A percentile compares a stretch with the other conserved stretches of the same genome.
phyloP scores from a whole-genome alignment of 2,113 vertebrate genomes.

The Pungitius pungitius region DNA sequence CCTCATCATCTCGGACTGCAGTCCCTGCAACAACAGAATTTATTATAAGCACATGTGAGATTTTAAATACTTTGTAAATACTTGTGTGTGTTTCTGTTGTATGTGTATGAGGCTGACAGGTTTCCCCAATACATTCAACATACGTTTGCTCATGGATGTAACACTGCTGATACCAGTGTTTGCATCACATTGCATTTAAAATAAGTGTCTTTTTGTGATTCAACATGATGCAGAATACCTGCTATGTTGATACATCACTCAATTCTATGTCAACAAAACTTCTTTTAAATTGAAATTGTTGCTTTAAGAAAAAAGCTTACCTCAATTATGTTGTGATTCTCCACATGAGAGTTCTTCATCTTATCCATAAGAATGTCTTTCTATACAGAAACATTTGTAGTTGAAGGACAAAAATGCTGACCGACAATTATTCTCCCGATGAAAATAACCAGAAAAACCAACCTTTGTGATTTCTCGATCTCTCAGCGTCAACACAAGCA shows the following conservation, averaged over 20 bases:
- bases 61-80: not conserved
- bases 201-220: not conserved
- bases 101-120: not conserved
- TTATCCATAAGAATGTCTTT: conserved; percentile 76
- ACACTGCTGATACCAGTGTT: not conserved
- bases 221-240: not conserved
- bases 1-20: conserved; percentile 75
- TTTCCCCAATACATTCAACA: not conserved
- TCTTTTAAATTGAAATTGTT: not conserved
- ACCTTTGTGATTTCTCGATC: conserved; percentile 79
- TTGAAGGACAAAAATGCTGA: not conserved
- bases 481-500: conserved; percentile 67
- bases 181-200: not conserved
- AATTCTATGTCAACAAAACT: not conserved
- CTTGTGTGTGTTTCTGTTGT: not conserved
- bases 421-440: not conserved
- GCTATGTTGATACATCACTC: not conserved
- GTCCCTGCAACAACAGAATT: conserved; percentile 62
- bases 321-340: conserved; percentile 78
- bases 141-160: not conserved
- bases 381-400: conserved; percentile 49
- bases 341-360: conserved; percentile 75
- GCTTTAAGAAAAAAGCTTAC: conserved; percentile 50
- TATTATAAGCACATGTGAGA: not conserved
- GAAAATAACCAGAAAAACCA: not conserved